These are phyloP conservation scores for Callorhinus ursinus DNA, from an alignment of 2,113 vertebrate species.

Conservation along the genomic window DNA sequence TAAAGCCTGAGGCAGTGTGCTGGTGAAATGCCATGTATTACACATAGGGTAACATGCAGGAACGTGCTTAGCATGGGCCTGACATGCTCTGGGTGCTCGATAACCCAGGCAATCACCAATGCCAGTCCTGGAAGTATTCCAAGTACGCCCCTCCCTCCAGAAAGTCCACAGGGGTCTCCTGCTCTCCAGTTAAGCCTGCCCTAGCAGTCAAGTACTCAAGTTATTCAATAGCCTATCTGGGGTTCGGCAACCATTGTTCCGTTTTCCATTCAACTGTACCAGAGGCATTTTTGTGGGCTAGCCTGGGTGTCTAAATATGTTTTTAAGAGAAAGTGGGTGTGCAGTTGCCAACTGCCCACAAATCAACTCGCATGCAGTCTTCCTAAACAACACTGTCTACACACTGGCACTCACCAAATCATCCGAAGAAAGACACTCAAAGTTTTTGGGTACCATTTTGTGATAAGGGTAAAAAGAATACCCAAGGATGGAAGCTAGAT, in stretches of 20 bases:
- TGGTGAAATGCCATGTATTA: not conserved
- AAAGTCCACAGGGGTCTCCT: not conserved
- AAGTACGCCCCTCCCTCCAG: not conserved
- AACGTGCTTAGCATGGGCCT: too few relatives aligned
- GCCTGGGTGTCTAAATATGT: not conserved
- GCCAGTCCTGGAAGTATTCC: not conserved
- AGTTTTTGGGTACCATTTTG: not conserved
- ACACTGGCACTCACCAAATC: not conserved
- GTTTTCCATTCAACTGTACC: not conserved
- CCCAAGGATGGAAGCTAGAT: not conserved
- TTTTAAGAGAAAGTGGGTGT: not conserved
- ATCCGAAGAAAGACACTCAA: not conserved
- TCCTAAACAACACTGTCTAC: not conserved
- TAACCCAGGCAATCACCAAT: too few relatives aligned
- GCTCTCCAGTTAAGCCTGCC: not conserved
- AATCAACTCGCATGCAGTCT: not conserved
- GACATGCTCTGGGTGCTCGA: not conserved
- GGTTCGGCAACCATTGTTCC: not conserved
- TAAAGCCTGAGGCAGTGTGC: not conserved
- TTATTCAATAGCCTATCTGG: not conserved
- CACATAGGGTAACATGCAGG: fast-evolving
- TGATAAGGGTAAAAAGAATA: not conserved
- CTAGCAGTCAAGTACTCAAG: not conserved
- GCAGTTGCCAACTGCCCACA: not conserved
- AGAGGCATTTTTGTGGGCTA: not conserved